Conservation (phyloP, 2,797 vertebrate species). For the Catharus ustulatus region DNA sequence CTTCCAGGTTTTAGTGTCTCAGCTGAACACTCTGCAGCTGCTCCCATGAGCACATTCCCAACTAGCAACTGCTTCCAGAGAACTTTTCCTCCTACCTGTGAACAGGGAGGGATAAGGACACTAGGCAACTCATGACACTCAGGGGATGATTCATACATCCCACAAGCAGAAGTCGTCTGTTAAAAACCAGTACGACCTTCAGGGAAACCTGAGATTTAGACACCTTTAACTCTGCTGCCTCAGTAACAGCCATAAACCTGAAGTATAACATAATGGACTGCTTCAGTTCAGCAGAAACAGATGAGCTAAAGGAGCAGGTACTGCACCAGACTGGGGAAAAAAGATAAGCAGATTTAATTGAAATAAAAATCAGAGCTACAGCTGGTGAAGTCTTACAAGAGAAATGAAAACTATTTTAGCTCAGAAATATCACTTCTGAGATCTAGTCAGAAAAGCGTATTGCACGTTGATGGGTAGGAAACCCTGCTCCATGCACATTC, state of each 20-base stretch:
- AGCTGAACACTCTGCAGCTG: not conserved
- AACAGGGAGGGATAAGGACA: not conserved
- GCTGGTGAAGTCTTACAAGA: not conserved
- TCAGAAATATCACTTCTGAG: not conserved
- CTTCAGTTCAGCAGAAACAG: not conserved
- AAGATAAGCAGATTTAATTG: not conserved
- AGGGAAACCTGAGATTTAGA: not conserved
- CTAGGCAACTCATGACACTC: not conserved
- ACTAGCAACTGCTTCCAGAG: not conserved
- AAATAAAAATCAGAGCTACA: not conserved
- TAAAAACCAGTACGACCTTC: not conserved
- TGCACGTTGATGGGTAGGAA: not conserved
- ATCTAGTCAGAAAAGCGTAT: not conserved
- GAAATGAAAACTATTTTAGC: not conserved
- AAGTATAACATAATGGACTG: not conserved
- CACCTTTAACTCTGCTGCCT: not conserved
- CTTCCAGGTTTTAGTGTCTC: not conserved
- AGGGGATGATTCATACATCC: not conserved
- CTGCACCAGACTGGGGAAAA: not conserved
- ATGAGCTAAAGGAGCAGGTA: not conserved
- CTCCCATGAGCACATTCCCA: not conserved
- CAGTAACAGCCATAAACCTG: not conserved
- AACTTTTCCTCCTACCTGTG: not conserved
- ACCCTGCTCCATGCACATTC: not conserved
- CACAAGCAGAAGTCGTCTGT: not conserved